Conservation (phyloP, 2,888 invertebrate species). For the Apoda limacodes region DNA sequence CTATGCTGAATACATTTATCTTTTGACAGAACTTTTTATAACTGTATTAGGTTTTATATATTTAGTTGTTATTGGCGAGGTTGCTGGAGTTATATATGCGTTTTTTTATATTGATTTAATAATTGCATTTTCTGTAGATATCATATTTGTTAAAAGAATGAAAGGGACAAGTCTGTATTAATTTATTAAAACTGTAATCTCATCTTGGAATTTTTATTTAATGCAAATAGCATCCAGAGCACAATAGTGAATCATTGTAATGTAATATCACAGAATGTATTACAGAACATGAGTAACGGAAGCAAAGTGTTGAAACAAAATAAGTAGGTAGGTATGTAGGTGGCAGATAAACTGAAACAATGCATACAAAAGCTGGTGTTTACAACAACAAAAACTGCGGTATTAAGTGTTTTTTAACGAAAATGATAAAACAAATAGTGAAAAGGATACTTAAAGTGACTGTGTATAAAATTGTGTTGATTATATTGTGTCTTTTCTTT, state of each 20-base stretch:
- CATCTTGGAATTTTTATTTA: conserved; percentile 3
- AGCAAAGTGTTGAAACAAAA: too few relatives aligned
- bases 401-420: too few relatives aligned
- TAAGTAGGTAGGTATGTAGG: too few relatives aligned
- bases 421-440: conserved; percentile 24
- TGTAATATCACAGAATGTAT: too few relatives aligned
- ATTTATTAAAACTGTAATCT: conserved; percentile 8
- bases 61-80: conserved; percentile 30
- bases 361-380: too few relatives aligned
- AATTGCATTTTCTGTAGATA: conserved; percentile 45
- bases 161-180: conserved; percentile 44
- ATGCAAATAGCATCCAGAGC: conserved; percentile 1
- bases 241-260: too few relatives aligned
- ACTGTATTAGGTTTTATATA: conserved; percentile 31
- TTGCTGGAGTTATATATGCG: conserved; percentile 46
- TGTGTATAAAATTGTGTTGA: conserved; percentile 27
- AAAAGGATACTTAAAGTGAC: conserved; percentile 28
- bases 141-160: too few relatives aligned
- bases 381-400: too few relatives aligned
- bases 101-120: conserved; percentile 50
- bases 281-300: too few relatives aligned
- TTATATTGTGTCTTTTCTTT: conserved; percentile 23
- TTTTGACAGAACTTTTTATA: conserved; percentile 32
- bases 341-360: too few relatives aligned
- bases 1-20: conserved; percentile 50